phyloP scores from a whole-genome alignment of 30 jellyfish, hydroid and myxozoan genomes.

The Catostylus mosaicus region DNA sequence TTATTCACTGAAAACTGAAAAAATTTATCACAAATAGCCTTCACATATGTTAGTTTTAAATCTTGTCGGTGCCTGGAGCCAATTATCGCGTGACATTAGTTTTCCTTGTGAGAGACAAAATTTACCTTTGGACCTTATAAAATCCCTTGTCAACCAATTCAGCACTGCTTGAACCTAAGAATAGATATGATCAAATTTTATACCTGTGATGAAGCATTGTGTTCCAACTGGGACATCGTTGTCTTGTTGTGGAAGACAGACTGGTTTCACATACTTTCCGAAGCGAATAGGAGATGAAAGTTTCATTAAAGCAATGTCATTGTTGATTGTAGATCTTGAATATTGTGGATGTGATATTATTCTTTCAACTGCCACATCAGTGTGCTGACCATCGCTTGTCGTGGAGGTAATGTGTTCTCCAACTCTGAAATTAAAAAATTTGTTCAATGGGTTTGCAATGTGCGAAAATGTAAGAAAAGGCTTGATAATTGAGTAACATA shows the following conservation, averaged over 20 bases:
- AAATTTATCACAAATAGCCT: no score
- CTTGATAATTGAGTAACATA: no score
- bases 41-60: no score
- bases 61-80: no score
- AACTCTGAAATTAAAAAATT: slow-evolving; percentile 29
- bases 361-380: slow-evolving; percentile 48
- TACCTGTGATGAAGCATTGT: slow-evolving; percentile 86
- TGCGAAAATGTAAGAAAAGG: no score
- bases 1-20: no score
- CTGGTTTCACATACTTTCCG: slow-evolving; percentile 77
- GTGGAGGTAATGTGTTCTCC: slow-evolving; percentile 62
- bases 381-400: slow-evolving; percentile 44
- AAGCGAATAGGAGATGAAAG: slow-evolving; percentile 62
- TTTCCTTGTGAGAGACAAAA: neutral
- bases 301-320: slow-evolving; percentile 86
- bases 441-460: no score
- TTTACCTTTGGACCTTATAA: neutral
- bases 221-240: slow-evolving; percentile 78
- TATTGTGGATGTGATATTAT: slow-evolving; percentile 66
- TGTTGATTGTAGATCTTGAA: slow-evolving; percentile 45
- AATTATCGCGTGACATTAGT: neutral
- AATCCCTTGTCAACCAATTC: no score
- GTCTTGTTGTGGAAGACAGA: slow-evolving; percentile 77
- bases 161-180: no score
- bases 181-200: no score